Evolutionary conservation across 2,797 vertebrate species (phyloP).

Genomic region (Sphenodon punctatus): DNA sequence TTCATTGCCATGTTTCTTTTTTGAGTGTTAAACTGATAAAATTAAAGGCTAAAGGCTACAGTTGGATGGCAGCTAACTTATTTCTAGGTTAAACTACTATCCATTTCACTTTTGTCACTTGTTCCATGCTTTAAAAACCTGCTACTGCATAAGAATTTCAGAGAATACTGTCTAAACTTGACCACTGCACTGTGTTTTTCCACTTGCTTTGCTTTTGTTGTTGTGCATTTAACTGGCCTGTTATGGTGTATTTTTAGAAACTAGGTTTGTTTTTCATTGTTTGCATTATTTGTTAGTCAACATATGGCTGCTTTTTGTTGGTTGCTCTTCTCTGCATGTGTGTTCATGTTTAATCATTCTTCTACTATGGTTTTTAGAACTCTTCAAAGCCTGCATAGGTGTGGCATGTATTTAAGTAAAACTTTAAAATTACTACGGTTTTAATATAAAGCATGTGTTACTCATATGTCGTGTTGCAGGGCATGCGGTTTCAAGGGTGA

Average conservation of each 20-base stretch:
- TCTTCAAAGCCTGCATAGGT: neutral
- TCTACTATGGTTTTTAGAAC: neutral
- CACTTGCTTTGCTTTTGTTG: constrained; percentile 19
- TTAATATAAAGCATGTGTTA: constrained; percentile 36
- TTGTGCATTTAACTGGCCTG: constrained; percentile 36
- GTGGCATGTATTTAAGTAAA: neutral
- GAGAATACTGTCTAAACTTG: constrained; percentile 70
- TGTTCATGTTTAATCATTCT: constrained; percentile 27
- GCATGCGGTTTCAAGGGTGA: constrained; percentile 16
- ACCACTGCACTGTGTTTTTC: constrained; percentile 66
- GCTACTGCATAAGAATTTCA: constrained; percentile 41
- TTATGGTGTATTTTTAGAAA: neutral
- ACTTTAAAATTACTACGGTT: constrained; percentile 27
- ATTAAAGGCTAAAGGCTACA: constrained; percentile 51
- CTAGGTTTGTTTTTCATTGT: constrained; percentile 14
- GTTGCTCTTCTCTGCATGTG: constrained; percentile 59
- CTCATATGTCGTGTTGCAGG: constrained; percentile 8
- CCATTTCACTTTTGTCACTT: neutral
- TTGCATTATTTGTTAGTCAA: constrained; percentile 47
- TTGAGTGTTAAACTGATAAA: constrained; percentile 27
- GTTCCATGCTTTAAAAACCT: constrained; percentile 41
- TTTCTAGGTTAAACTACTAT: constrained; percentile 19
- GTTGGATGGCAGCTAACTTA: constrained; percentile 12
- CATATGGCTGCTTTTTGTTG: neutral
- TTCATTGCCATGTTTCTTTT: constrained; percentile 29